These are phyloP conservation scores for Drosophila infuscata DNA, from an alignment of 2,888 invertebrate genomes.

Conservation along the genomic window DNA sequence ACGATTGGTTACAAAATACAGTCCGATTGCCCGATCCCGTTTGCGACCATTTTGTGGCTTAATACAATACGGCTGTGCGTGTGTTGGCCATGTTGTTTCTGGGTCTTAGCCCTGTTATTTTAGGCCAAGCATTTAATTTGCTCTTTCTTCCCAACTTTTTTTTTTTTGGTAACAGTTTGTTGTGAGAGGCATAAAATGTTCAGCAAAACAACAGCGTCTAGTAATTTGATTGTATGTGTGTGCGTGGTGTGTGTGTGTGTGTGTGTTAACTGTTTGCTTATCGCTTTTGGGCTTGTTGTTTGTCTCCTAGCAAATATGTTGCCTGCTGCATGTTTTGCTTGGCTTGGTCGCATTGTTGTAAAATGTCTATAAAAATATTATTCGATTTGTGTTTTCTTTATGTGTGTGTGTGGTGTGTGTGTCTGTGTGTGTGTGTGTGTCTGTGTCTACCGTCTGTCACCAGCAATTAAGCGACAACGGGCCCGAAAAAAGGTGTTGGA, in stretches of 20 bases:
- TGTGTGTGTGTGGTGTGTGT: slow-evolving; percentile 17
- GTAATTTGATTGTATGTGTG: slow-evolving; percentile 44
- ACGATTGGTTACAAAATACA: slow-evolving; percentile 78
- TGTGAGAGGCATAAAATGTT: slow-evolving; percentile 39
- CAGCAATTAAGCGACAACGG: slow-evolving; percentile 74
- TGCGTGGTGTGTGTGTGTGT: slow-evolving; percentile 33
- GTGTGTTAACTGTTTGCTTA: slow-evolving; percentile 70
- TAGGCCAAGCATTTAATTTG: slow-evolving; percentile 69
- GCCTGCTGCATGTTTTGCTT: slow-evolving; percentile 54
- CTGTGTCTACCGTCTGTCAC: slow-evolving; percentile 71
- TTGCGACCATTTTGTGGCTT: slow-evolving; percentile 65
- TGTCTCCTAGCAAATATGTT: slow-evolving; percentile 54
- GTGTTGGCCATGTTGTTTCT: slow-evolving; percentile 77
- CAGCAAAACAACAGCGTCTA: slow-evolving; percentile 37
- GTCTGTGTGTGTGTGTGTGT: slow-evolving; percentile 16
- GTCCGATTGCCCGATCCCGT: slow-evolving; percentile 17
- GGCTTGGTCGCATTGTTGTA: slow-evolving; percentile 65
- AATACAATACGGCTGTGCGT: slow-evolving; percentile 23
- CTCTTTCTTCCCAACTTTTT: slow-evolving; percentile 23
- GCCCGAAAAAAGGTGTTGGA: slow-evolving; percentile 49
- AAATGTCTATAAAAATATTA: slow-evolving; percentile 78
- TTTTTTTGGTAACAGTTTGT: slow-evolving; percentile 77
- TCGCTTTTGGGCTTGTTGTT: slow-evolving; percentile 68
- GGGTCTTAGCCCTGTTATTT: slow-evolving; percentile 74
- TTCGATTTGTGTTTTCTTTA: slow-evolving; percentile 64